These are phyloP conservation scores for human (Homo sapiens) DNA, from an alignment of 2,113 vertebrate genomes.

Conservation along the genomic window DNA sequence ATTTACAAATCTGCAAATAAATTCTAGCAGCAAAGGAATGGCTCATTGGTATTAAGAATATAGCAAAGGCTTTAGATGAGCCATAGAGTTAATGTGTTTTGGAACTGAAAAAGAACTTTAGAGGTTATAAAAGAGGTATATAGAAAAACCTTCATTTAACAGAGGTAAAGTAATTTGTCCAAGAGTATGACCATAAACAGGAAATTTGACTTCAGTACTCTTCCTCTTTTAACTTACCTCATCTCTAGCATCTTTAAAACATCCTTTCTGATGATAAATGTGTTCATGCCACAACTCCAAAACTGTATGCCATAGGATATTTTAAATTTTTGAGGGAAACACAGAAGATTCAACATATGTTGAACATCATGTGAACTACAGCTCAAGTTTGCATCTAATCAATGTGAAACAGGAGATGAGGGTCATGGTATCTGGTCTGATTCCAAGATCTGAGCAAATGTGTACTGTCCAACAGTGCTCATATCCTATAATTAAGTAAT, in stretches of 20 bases:
- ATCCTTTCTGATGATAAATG: neutral
- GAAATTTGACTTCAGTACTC: neutral
- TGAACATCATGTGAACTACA: neutral
- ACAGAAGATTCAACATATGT: neutral
- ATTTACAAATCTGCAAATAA: conserved; percentile 54
- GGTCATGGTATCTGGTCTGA: neutral
- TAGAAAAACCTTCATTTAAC: neutral
- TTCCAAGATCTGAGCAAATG: neutral
- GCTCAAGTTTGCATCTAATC: no score
- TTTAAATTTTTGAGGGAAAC: neutral
- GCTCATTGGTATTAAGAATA: neutral
- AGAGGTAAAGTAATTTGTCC: neutral
- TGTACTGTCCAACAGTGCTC: neutral
- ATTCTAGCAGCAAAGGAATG: neutral
- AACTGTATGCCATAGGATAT: neutral
- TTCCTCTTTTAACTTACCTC: neutral
- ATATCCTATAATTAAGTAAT: neutral
- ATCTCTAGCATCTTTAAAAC: neutral
- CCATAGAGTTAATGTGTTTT: neutral
- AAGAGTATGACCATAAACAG: neutral
- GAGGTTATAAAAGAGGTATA: neutral
- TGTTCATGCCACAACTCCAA: neutral
- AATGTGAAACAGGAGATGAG: neutral
- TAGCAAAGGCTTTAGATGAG: neutral
- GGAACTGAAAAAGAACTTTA: neutral